Conservation (phyloP, 2,113 vertebrate species). For the Xerus inauris region DNA sequence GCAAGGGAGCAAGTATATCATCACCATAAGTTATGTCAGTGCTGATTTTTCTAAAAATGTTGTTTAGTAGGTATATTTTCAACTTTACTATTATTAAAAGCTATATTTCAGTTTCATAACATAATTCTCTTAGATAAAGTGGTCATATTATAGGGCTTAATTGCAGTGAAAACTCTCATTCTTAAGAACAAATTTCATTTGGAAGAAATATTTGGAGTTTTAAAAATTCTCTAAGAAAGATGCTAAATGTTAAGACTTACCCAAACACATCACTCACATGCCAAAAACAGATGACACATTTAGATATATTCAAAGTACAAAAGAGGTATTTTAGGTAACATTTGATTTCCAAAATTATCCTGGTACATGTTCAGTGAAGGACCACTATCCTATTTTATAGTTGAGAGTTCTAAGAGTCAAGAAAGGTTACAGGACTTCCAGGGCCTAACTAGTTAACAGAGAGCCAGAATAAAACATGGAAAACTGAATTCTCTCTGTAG, state of each 20-base stretch:
- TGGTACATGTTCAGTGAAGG: neutral
- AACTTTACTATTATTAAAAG: neutral
- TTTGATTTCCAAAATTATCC: too few species aligned
- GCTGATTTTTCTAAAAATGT: constrained; percentile 35
- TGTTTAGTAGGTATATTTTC: neutral
- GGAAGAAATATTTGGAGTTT: neutral
- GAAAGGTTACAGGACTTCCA: neutral
- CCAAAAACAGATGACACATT: neutral
- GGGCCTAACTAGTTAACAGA: neutral
- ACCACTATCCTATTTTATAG: neutral
- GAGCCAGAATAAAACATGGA: neutral
- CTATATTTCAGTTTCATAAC: neutral
- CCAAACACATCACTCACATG: neutral
- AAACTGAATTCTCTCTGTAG: neutral
- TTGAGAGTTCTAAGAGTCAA: neutral
- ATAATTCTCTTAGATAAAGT: neutral
- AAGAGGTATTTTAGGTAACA: neutral
- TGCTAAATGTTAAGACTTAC: neutral
- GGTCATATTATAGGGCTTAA: neutral
- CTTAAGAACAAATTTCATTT: neutral
- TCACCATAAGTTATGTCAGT: neutral
- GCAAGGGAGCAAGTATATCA: neutral
- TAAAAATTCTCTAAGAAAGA: neutral
- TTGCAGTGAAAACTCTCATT: neutral
- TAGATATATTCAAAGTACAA: neutral